Base-by-base conservation (phyloP, 2,797 vertebrate species). In the Mormyrops attenuatus region DNA sequence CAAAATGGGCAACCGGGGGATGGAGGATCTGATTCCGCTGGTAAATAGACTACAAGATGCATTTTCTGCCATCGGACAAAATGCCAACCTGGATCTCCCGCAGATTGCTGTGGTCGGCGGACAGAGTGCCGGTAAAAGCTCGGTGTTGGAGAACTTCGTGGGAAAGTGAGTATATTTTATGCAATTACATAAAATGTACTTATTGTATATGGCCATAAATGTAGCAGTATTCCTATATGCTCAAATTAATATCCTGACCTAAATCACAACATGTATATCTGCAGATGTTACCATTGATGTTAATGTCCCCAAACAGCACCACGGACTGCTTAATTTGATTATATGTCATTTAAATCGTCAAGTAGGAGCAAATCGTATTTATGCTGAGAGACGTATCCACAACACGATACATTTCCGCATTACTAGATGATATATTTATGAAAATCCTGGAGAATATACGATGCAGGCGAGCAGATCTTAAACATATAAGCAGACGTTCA, bases 51-150 rank as follows among this genome's bases (percentile, higher is more conserved):
- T 97, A 63, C 96, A 97, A 92, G 96, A 97, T 90, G 96, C 95
- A 90, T 97, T 96, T 92, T 92, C 96, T 89, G 95, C 97, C 94
- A 98, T 99, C 95, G 98, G 98, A 69, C 97, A 98, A 94, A 98
- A 97, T 92, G 95, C 97, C 30, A 95, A 94, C 90, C 95, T 99
- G 89, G 98, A 99, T 94, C 97, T 99, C 92, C 98, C 98, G 90
- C 98, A 99, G 96, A 99, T 99, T 93, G 98, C 97, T 0, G 98
- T 99, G 93, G 98, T 98, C 38, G 98, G 98, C 73, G 98, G 98
- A 2, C 98, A 99, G 94, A 98, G 98, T 94, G 98, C 98, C 3
- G 98, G 98, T 30, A 99, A 98, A 95, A 98, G 98, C 97, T 98
- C 98, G 0, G 96, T 97, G 88, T 90, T 96, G 90, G 96, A 96